Evolutionary conservation across 2,888 invertebrate species (phyloP), one percentile per base, ranked within the genome.

Genomic region (Drosophila differens): DNA sequence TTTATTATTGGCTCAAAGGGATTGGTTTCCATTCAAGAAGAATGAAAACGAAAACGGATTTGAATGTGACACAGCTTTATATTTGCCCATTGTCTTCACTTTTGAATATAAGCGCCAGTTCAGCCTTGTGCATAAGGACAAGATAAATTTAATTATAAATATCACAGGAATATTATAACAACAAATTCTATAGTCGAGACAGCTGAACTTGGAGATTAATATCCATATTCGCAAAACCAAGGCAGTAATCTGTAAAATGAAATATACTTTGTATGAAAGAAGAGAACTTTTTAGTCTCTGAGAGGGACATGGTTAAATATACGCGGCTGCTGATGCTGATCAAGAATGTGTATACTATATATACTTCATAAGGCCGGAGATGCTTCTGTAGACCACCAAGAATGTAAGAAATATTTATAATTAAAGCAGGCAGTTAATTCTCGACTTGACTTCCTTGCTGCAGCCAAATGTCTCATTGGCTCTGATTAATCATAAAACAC

Each of bases 401-500:
- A 44, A 44, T n/a, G 3, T 44, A 1, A 14, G 47, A 47, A 47
- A 47, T 25, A 7, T 47, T 47, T 7, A 14, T 25, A 4, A 25
- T 47, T 25, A 47, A 47, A 22, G 22, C 47, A 7, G 22, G 22
- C 47, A 16, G 14, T 22, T 22, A 22, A 22, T 22, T 39, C 2
- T 2, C 16, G 16, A 47, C 25, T 47, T 47, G 25, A 47, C 47
- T 47, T 16, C n/a, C 2, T 47, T 47, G 25, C 16, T 25, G 5
- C 37, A n/a, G 41, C 25, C 9, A 22, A 14, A 57, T 39, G 30
- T 30, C 6, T 54, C 28, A 9, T n/a, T 4, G 7, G 19, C 25
- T 57, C n/a, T 62, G 44, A 54, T 62, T 66, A 54, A 32, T n/a
- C 33, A 19, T 14, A 9, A 33, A 52, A 41, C 35, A 63, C 22